Evolutionary conservation across 1,140 invertebrate genomes (phyloP), one percentile per base, ranked within the genome.

Genomic region (Forficula auricularia): DNA sequence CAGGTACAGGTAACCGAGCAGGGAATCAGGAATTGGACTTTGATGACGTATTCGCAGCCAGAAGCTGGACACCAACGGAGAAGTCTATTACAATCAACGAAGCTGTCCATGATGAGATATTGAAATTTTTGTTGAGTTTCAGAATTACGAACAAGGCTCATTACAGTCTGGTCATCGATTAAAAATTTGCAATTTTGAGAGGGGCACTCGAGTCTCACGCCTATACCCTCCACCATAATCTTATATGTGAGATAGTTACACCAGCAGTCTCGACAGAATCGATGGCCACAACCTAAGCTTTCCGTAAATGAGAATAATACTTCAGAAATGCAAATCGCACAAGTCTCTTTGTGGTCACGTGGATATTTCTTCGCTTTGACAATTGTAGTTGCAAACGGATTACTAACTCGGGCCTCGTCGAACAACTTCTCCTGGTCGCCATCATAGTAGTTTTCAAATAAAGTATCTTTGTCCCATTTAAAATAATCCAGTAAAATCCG

Each of bases 381-480:
- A 42, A 51, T 51, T 14, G 50, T 38, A 42, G 61, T 66, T 40
- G 60, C 66, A 54, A 66, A 68, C 15, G 76, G 75, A 58, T 67
- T 73, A n/a, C 77, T 60, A 34, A 79, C 69, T 54, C 73, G 68
- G 19, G 76, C 76, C 50, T 77, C 73, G 42, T 60, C 57, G 57
- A 79, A 79, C 12, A 79, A 50, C 35, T 63, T 53, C 39, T 77
- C 73, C 54, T 74, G 73, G 58, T 79, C 72, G 30, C 70, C 68
- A 62, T 75, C 75, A 58, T 73, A 79, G 53, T 64, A 72, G 31
- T 71, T 64, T 57, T 79, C 77, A 67, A 77, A 73, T 10, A 79
- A 57, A 49, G 77, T 79, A 54, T 81, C 76, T 55, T 79, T 79
- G 54, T 81, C 77, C 77, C 77, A 81, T 55, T 73, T 71, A 56